These are phyloP conservation scores for Anguilla rostrata DNA, from an alignment of 2,113 vertebrate genomes.

Conservation along the genomic window DNA sequence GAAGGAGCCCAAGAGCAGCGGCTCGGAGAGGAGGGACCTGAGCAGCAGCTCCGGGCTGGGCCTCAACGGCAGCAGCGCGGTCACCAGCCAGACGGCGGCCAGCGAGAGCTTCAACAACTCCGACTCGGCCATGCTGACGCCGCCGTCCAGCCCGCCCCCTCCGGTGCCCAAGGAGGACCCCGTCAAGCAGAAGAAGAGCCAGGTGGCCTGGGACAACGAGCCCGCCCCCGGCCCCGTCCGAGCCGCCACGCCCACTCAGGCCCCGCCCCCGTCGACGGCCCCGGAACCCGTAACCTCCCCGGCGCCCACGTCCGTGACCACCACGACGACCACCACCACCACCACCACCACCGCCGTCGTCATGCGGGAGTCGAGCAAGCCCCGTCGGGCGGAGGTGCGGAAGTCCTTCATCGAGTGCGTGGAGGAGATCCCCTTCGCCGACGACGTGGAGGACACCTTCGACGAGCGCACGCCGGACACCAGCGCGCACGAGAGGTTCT, in stretches of 20 bases:
- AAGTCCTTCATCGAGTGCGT: constrained; percentile 95
- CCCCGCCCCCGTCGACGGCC: constrained; percentile 21
- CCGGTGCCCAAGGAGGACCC: constrained; percentile 86
- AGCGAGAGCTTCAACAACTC: constrained; percentile 89
- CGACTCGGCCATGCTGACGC: constrained; percentile 91
- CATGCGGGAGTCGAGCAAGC: constrained; percentile 66
- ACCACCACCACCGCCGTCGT: constrained; percentile 44
- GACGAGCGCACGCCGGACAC: constrained; percentile 85
- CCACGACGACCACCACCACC: constrained; percentile 46
- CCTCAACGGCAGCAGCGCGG: constrained; percentile 84
- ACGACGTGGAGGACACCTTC: constrained; percentile 88
- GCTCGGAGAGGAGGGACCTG: constrained; percentile 74
- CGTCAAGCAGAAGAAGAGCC: constrained; percentile 69
- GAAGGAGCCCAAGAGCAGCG: constrained; percentile 65
- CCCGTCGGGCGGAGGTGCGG: constrained; percentile 63
- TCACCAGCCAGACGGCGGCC: constrained; percentile 77
- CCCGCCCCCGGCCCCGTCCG: constrained; percentile 43
- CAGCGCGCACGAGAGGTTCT: constrained; percentile 76
- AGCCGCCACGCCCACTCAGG: constrained; percentile 14
- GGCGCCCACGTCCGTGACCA: constrained; percentile 37
- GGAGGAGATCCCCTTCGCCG: constrained; percentile 95
- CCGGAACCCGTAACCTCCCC: constrained; percentile 22
- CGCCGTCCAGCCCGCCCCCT: constrained; percentile 94
- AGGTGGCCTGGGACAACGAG: constrained; percentile 71
- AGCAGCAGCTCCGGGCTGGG: constrained; percentile 90